Evolutionary conservation across 1,140 invertebrate species (phyloP).

Genomic region (Drosophila ananassae): DNA sequence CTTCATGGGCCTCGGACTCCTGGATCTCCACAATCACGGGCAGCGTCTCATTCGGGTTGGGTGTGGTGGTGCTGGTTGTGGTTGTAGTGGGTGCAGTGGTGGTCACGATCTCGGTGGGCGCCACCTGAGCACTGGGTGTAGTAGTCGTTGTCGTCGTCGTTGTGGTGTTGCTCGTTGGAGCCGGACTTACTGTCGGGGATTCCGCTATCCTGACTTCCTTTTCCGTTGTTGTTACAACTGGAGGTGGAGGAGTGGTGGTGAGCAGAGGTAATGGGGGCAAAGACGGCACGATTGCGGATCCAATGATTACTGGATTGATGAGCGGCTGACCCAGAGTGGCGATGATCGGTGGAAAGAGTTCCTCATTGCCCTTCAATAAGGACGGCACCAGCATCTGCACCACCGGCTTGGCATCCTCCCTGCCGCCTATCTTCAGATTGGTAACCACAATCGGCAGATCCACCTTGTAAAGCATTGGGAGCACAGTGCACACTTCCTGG

Average conservation of each 20-base stretch:
- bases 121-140: slow-evolving; percentile 26
- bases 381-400: slow-evolving; percentile 68
- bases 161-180: slow-evolving; percentile 5
- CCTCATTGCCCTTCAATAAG: slow-evolving; percentile 66
- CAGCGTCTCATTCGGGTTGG: slow-evolving; percentile 65
- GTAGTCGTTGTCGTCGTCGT: slow-evolving; percentile 24
- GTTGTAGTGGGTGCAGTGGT: slow-evolving; percentile 66
- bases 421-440: slow-evolving; percentile 47
- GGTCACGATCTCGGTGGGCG: slow-evolving; percentile 47
- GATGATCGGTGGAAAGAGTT: slow-evolving; percentile 84
- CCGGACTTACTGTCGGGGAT: slow-evolving; percentile 21
- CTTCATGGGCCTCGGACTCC: slow-evolving; percentile 40
- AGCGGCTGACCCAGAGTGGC: slow-evolving; percentile 84
- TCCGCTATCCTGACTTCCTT: slow-evolving; percentile 30
- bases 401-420: slow-evolving; percentile 60
- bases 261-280: slow-evolving; percentile 16
- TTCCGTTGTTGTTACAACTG: neutral
- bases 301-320: slow-evolving; percentile 84
- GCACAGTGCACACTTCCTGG: slow-evolving; percentile 84
- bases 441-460: slow-evolving; percentile 62
- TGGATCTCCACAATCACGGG: slow-evolving; percentile 69
- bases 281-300: slow-evolving; percentile 57
- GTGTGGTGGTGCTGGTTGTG: slow-evolving; percentile 62
- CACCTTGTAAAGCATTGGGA: slow-evolving; percentile 82
- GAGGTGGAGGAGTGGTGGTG: slow-evolving; percentile 20